These are phyloP conservation scores for Elachura formosa DNA, from an alignment of 2,113 vertebrate genomes.

Conservation along the genomic window DNA sequence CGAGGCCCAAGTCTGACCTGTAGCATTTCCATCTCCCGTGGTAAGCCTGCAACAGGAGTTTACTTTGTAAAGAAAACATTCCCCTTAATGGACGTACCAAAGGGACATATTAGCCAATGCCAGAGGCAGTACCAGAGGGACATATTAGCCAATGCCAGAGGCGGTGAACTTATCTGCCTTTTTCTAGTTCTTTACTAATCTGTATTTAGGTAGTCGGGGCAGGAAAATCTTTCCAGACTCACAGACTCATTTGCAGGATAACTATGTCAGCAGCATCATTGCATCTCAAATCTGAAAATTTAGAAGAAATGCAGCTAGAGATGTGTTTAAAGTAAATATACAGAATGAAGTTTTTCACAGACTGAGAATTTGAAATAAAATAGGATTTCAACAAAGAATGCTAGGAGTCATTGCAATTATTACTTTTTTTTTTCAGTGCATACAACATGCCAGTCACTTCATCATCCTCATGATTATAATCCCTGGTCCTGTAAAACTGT, in stretches of 20 bases:
- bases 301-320: background rate
- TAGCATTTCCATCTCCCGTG: background rate
- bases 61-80: background rate
- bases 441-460: background rate
- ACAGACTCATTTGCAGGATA: background rate
- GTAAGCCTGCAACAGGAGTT: background rate
- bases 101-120: background rate
- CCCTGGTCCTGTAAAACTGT: background rate
- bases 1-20: background rate
- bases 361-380: background rate
- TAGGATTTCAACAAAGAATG: background rate
- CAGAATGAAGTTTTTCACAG: background rate
- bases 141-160: background rate
- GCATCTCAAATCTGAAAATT: conserved; percentile 1
- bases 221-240: background rate
- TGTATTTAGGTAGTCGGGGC: background rate
- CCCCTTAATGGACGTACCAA: background rate
- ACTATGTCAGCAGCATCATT: background rate
- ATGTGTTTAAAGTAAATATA: conserved; percentile 6
- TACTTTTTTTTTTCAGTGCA: background rate
- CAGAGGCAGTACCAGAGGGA: background rate
- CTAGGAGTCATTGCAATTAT: background rate
- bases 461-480: rapidly evolving
- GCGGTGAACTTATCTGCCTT: conserved; percentile 4
- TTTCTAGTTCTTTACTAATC: conserved; percentile 22